Conservation (phyloP, 1,140 invertebrate genomes). For the Orussus abietinus region DNA sequence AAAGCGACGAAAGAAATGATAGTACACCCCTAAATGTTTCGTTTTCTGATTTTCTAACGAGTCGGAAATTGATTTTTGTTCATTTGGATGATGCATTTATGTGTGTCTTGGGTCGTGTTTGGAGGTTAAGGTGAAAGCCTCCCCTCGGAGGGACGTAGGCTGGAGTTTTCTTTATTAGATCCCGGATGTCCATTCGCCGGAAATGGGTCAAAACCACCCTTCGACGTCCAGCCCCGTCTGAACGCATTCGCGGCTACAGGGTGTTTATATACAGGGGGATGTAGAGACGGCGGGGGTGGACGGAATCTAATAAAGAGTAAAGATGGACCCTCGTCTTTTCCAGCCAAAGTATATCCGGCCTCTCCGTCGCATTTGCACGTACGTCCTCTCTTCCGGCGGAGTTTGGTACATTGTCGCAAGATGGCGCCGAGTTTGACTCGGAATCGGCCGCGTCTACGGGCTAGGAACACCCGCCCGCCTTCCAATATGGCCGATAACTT, state of each 20-base stretch:
- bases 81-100: too few relatives aligned
- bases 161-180: conserved; percentile 39
- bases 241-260: neutral
- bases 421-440: conserved; percentile 15
- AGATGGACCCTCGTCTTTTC: conserved; percentile 18
- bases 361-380: neutral
- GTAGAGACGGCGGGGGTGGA: neutral
- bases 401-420: too few relatives aligned
- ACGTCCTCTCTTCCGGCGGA: neutral
- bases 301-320: conserved; percentile 30
- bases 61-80: too few relatives aligned
- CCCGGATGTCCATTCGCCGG: conserved; percentile 29
- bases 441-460: neutral
- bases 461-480: neutral
- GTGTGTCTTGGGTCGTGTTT: too few relatives aligned
- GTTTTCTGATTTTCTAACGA: too few relatives aligned
- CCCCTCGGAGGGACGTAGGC: neutral
- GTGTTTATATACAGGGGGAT: conserved; percentile 4
- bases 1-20: too few relatives aligned
- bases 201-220: conserved; percentile 26
- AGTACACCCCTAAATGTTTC: too few relatives aligned
- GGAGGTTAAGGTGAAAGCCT: too few relatives aligned
- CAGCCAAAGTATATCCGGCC: conserved; percentile 14
- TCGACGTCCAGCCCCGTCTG: too few relatives aligned
- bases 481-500: neutral